These are phyloP conservation scores for Nothoprocta pentlandii DNA, from an alignment of 2,113 vertebrate genomes.

Conservation along the genomic window DNA sequence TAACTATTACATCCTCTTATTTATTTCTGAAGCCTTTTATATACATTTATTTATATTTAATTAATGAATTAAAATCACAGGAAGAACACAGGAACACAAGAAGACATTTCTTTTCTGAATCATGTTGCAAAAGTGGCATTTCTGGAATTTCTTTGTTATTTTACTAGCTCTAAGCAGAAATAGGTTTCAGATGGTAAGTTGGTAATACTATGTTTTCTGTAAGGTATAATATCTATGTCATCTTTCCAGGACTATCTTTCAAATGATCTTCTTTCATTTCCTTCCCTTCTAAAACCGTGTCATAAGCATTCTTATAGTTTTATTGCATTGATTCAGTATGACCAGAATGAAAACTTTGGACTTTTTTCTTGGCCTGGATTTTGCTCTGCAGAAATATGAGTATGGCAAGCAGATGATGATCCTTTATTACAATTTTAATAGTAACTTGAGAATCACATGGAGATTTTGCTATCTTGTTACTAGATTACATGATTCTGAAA, in stretches of 20 bases:
- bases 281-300: background rate
- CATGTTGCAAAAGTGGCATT: background rate
- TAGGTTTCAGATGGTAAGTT: background rate
- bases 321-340: background rate
- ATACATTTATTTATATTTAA: background rate
- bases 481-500: background rate
- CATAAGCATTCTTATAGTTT: background rate
- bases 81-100: rapidly evolving
- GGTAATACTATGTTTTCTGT: background rate
- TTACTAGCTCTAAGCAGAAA: background rate
- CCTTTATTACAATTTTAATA: background rate
- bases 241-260: background rate
- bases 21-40: background rate
- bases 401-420: background rate
- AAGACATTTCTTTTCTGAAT: background rate
- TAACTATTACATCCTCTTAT: background rate
- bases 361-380: background rate
- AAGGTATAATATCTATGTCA: background rate
- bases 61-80: background rate
- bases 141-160: background rate
- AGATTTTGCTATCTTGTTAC: background rate
- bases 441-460: background rate
- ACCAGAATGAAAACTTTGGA: background rate
- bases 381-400: background rate
- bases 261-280: background rate